Evolutionary conservation across 2,797 vertebrate species (phyloP).

Genomic region (Manis javanica): DNA sequence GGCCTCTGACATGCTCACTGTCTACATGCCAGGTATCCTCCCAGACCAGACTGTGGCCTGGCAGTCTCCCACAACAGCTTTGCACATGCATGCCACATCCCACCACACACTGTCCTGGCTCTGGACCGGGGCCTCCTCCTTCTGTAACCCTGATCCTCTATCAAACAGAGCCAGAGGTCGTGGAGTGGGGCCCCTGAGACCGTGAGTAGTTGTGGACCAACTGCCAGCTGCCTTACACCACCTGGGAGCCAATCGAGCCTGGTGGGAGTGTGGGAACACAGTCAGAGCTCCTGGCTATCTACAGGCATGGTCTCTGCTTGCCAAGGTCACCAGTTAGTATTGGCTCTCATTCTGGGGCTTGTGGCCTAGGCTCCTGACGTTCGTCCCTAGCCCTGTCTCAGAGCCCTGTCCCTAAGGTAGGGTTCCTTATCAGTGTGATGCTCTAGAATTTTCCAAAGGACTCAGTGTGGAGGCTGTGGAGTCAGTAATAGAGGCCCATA

Average conservation of each 20-base stretch:
- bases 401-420: neutral
- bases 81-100: neutral
- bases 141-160: slow-evolving; percentile 81
- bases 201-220: slow-evolving; percentile 76
- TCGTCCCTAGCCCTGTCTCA: neutral
- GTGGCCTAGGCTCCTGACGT: neutral
- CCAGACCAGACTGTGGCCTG: neutral
- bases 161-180: slow-evolving; percentile 85
- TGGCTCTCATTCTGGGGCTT: no score
- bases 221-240: slow-evolving; percentile 81
- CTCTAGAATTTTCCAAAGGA: neutral
- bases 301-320: slow-evolving; percentile 56
- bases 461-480: neutral
- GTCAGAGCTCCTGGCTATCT: neutral
- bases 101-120: neutral
- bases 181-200: slow-evolving; percentile 79
- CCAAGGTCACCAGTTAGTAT: neutral
- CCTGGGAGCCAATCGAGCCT: slow-evolving; percentile 64
- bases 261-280: neutral
- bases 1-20: neutral
- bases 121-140: slow-evolving; percentile 10
- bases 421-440: neutral
- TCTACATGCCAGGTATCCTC: neutral
- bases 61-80: neutral
- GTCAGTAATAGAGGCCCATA: neutral